A percentile compares a stretch with the other conserved stretches of the same genome.
Conservation (phyloP, 2,888 invertebrate species). For the Heliconius ismenius region DNA sequence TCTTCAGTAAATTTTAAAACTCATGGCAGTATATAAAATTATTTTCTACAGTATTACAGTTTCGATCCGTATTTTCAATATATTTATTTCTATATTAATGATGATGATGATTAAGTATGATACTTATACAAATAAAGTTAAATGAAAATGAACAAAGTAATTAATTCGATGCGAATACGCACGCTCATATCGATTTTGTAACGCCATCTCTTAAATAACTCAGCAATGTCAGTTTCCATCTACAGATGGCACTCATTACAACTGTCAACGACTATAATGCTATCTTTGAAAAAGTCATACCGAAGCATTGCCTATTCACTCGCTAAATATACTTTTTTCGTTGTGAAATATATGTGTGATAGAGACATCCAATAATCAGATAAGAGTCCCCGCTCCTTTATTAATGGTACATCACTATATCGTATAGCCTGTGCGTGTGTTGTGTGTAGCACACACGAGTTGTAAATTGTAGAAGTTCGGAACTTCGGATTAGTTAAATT, state of each 20-base stretch:
- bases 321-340: slow-evolving; percentile 3
- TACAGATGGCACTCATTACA: slow-evolving; percentile 44
- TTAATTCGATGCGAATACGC: neutral
- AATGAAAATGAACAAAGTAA: no score
- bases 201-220: slow-evolving; percentile 54
- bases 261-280: slow-evolving; percentile 35
- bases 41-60: no score
- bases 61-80: no score
- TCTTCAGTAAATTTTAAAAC: neutral
- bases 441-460: slow-evolving; percentile 14
- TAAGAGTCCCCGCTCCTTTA: slow-evolving; percentile 32
- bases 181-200: slow-evolving; percentile 45
- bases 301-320: slow-evolving; percentile 12
- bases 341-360: slow-evolving; percentile 47
- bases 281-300: slow-evolving; percentile 31
- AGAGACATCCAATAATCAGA: slow-evolving; percentile 56
- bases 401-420: slow-evolving; percentile 33
- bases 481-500: slow-evolving; percentile 26
- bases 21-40: no score
- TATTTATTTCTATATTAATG: no score
- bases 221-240: slow-evolving; percentile 23
- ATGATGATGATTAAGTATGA: no score
- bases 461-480: slow-evolving; percentile 11
- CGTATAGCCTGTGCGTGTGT: slow-evolving; percentile 16
- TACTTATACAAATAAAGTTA: no score